Base-by-base conservation (phyloP, 2,888 invertebrate species). In the Netelia melanura region DNA sequence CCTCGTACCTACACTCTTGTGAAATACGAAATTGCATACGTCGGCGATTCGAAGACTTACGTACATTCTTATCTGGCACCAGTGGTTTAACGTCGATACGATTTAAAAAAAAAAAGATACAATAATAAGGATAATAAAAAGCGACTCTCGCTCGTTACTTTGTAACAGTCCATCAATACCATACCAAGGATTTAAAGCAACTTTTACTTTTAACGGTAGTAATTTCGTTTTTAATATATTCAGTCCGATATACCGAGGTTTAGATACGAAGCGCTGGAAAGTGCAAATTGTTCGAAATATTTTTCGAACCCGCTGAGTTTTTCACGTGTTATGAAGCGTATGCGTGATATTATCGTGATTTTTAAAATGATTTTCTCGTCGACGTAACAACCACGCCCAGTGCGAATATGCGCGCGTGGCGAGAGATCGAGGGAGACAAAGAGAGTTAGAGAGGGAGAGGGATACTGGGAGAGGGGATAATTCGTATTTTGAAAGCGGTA, bases 401-500 rank as follows among this genome's bases (percentile, higher is more conserved):
- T 23, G 30, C 25, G 67, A 67, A 56, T 52, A 25, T 30, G 54
- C 52, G 8, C 25, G 38, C 38, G 38, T 38, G 38, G 17, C 48
- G 38, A 9, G 14, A 3, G 61, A 1, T 9, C 9, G 56, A 56
- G 56, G n/a, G 56, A 56, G 56, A 56, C n/a, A 56, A 5, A 11
- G 56, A 21, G 21, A 21, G 21, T 21, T 21, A 21, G 56, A 56
- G 14, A 61, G 61, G 23, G 3, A 25, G n/a, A 52, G 30, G 44
- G n/a, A 25, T 52, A 44, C 23, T 17, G 75, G 52, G 30, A 30
- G 52, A 21, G 30, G 38, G 52, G 3, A 61, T 21, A 67, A 61
- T 62, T 17, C 70, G 80, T 48, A 64, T 76, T 71, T 84, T 80
- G 54, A 52, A 71, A 80, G 71, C 72, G 43, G 68, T 75, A 21